A percentile compares a stretch with the other conserved stretches of the same genome.
These are phyloP conservation scores for Chamaetylas fuelleborni DNA, from an alignment of 2,113 vertebrate genomes.

Conservation along the genomic window DNA sequence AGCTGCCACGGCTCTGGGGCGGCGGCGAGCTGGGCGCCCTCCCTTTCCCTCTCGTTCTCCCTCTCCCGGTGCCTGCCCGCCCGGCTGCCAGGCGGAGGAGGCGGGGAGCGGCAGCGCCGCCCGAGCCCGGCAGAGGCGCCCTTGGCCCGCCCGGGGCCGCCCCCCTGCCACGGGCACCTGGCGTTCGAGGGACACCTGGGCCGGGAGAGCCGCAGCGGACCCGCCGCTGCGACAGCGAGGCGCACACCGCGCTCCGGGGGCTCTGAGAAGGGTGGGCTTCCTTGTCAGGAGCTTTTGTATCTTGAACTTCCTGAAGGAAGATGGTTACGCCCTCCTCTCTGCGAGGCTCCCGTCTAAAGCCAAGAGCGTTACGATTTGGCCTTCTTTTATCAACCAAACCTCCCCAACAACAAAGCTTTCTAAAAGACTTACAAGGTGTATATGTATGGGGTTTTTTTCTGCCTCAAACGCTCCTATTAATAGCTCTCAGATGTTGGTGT, in stretches of 20 bases:
- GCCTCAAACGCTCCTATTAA: neutral
- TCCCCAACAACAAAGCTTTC: too few relatives aligned
- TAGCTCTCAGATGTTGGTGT: neutral
- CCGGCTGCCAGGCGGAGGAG: conserved; percentile 1
- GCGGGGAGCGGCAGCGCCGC: conserved; percentile 28
- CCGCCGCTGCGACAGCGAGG: neutral
- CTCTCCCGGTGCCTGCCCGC: neutral
- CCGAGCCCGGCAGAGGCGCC: conserved; percentile 8
- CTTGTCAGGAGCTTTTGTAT: too few relatives aligned
- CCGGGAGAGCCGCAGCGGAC: neutral
- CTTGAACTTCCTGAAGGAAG: neutral
- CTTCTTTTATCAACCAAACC: neutral
- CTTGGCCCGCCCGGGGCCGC: neutral
- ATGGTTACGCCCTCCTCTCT: neutral
- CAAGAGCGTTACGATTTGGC: fast-evolving
- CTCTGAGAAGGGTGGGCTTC: neutral
- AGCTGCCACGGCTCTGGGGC: neutral
- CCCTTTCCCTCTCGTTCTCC: neutral
- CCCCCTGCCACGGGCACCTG: neutral
- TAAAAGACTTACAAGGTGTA: neutral
- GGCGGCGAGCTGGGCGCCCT: neutral
- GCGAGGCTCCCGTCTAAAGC: fast-evolving
- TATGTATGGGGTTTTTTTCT: fast-evolving
- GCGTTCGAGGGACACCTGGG: neutral
- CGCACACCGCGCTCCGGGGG: fast-evolving